Evolutionary conservation across 1,140 invertebrate genomes (phyloP).

Genomic region (Drepana arcuata): DNA sequence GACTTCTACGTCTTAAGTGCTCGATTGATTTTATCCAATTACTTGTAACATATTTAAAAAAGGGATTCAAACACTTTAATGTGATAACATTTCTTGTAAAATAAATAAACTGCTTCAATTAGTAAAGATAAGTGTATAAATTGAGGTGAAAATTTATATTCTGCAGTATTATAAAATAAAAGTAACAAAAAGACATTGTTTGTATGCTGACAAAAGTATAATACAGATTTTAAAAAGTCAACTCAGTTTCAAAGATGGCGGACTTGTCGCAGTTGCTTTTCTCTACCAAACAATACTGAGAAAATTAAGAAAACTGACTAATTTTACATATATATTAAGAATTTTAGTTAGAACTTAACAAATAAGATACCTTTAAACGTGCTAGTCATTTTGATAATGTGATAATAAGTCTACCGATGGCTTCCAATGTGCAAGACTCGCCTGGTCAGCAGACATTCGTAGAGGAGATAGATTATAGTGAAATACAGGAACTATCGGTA

Average conservation of each 20-base stretch:
- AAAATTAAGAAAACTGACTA: conserved; percentile 55
- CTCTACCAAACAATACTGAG: conserved; percentile 66
- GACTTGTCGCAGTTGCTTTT: conserved; percentile 69
- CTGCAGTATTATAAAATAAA: too few species aligned
- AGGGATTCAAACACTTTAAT: too few species aligned
- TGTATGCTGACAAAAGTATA: too few species aligned
- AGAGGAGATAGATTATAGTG: conserved; percentile 70
- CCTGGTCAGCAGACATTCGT: conserved; percentile 64
- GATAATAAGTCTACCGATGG: conserved; percentile 65
- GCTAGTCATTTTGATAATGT: conserved; percentile 64
- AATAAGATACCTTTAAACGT: conserved; percentile 24
- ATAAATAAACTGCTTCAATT: too few species aligned
- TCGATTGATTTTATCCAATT: too few species aligned
- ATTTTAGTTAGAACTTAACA: conserved; percentile 28
- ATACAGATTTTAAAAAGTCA: too few species aligned
- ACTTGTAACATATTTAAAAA: too few species aligned
- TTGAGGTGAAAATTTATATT: too few species aligned
- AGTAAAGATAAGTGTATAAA: too few species aligned
- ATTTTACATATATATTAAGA: conserved; percentile 43
- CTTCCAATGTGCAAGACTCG: conserved; percentile 65
- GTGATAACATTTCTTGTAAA: too few species aligned
- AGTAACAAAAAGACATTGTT: too few species aligned
- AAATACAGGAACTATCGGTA: conserved; percentile 69
- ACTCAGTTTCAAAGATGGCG: conserved; percentile 69
- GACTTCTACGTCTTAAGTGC: too few species aligned